Evolutionary conservation across 2,888 invertebrate genomes (phyloP), one percentile per base, ranked within the genome.

Genomic region (Deladenus siricidicola): DNA sequence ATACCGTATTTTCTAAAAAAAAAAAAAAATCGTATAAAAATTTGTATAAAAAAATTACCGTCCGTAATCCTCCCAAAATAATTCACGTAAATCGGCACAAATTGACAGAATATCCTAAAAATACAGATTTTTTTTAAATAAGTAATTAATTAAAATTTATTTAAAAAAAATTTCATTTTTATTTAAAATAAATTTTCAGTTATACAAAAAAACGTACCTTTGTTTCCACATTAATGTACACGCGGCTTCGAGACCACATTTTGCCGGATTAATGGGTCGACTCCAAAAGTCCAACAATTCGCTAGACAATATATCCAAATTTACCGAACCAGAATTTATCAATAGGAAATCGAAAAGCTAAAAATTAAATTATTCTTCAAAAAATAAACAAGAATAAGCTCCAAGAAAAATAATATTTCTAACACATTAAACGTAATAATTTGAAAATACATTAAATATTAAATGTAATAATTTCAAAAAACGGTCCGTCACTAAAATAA

Each of bases 21-120:
- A 19, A 14, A 23, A 45, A 21, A 52, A 17, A 14, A 19, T 48
- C 17, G 17, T 17, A n/a, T n/a, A n/a, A 21, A 50, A 21, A 50
- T 21, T 50, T 50, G 17, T 47, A 23, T 10, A 23, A 23, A 23
- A 10, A 29, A 28, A 17, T 14, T 28, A 53, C 57, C 57, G 51
- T 28, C 17, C 42, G 58, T 23, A 14, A 58, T 29, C 4, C 28
- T 1, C 6, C 23, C 14, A 28, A 58, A 58, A 21, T 6, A 19
- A 4, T 47, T n/a, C 1, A 64, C 63, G 28, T 57, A 66, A 30
- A 66, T 19, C 10, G 68, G 65, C 19, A 66, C 59, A 44, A 68
- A 66, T 48, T 66, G 66, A 23, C 56, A 53, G 24, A 66, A 44
- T 17, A 66, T 21, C 53, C 63, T 65, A 23, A 2, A 58, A 34